Percentiles rank a stretch among this genome's conserved stretches.
These are phyloP conservation scores for Pemphredon lugubris DNA, from an alignment of 2,888 invertebrate genomes.

Conservation along the genomic window DNA sequence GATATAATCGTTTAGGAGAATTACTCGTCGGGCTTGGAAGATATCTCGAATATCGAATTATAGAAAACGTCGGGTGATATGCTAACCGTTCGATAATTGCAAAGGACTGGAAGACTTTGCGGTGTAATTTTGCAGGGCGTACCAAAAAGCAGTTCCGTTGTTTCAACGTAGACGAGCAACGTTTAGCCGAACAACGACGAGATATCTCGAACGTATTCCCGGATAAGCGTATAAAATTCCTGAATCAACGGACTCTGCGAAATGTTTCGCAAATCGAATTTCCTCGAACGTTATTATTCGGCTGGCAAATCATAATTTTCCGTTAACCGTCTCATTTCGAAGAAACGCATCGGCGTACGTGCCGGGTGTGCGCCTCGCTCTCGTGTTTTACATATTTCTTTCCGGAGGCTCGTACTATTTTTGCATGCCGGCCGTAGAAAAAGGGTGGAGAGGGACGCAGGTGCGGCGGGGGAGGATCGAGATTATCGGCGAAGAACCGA, in stretches of 20 bases:
- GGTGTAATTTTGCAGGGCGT: too few species aligned
- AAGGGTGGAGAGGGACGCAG: slow-evolving; percentile 48
- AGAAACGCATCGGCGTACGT: slow-evolving; percentile 37
- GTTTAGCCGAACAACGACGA: too few species aligned
- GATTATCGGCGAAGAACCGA: slow-evolving; percentile 76
- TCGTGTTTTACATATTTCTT: slow-evolving; percentile 59
- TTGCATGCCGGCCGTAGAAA: slow-evolving; percentile 28
- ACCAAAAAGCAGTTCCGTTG: too few species aligned
- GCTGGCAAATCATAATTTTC: slow-evolving; percentile 32
- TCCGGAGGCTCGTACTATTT: slow-evolving; percentile 33
- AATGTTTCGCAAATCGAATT: slow-evolving; percentile 20
- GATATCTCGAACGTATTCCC: too few species aligned
- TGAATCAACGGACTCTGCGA: not conserved
- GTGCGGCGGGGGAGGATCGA: slow-evolving; percentile 67
- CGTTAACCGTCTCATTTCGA: slow-evolving; percentile 19
- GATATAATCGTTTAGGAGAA: slow-evolving; percentile 11
- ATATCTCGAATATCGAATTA: not conserved
- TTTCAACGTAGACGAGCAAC: too few species aligned
- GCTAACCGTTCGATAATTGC: too few species aligned
- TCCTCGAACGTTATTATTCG: slow-evolving; percentile 1
- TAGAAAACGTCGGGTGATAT: too few species aligned
- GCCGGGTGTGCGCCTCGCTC: slow-evolving; percentile 23
- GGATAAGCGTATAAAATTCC: too few species aligned
- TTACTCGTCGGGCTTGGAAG: too few species aligned
- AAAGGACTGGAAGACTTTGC: too few species aligned